These are phyloP conservation scores for Seladonia tumulorum DNA, from an alignment of 2,888 invertebrate genomes.

Conservation along the genomic window DNA sequence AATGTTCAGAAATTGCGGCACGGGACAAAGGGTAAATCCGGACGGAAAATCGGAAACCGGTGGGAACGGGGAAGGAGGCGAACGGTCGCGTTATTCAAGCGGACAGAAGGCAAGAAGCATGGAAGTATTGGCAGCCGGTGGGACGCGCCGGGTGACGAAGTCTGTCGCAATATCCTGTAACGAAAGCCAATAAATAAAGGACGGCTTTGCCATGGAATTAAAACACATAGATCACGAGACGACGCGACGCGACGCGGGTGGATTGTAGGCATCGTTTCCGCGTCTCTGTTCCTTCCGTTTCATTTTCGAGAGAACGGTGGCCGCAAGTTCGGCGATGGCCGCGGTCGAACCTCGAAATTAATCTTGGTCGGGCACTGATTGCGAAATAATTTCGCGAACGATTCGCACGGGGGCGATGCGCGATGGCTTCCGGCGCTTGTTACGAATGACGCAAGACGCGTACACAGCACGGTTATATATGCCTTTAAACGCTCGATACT, in stretches of 20 bases:
- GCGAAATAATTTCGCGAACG: constrained; percentile 64
- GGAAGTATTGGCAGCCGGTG: not conserved
- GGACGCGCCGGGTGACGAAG: constrained; percentile 70
- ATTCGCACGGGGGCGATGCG: not conserved
- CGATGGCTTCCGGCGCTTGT: constrained; percentile 33
- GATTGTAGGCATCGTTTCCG: constrained; percentile 67
- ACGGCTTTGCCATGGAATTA: constrained; percentile 78
- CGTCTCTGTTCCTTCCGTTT: constrained; percentile 17
- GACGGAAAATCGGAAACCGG: not conserved
- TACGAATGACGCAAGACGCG: constrained; percentile 46
- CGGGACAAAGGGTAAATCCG: not conserved
- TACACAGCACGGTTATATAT: constrained; percentile 12
- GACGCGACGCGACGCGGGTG: constrained; percentile 42
- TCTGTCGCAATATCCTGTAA: constrained; percentile 80
- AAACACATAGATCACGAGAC: constrained; percentile 79
- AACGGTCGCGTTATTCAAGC: not conserved
- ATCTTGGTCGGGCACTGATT: constrained; percentile 62
- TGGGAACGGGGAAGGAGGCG: not conserved
- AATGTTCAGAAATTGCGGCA: not conserved
- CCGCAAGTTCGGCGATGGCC: constrained; percentile 1
- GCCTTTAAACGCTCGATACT: constrained; percentile 30
- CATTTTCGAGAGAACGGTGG: constrained; percentile 31
- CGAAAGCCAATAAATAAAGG: constrained; percentile 81
- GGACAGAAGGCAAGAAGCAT: not conserved
- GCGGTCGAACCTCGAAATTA: constrained; percentile 62